Evolutionary conservation across 2,113 vertebrate genomes (phyloP).

Genomic region (Micronycteris hirsuta): DNA sequence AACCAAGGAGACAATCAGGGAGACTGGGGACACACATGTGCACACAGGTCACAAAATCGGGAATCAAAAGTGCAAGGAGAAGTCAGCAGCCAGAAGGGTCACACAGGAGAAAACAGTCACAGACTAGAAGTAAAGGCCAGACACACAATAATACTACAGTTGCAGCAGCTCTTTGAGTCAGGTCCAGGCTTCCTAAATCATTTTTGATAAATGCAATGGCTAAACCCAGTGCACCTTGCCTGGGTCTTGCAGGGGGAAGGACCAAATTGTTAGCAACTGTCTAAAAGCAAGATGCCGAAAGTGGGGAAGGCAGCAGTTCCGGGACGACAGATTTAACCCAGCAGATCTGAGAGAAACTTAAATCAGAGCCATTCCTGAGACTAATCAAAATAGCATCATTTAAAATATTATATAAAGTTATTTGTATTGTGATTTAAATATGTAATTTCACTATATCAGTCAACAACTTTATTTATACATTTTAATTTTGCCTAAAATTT

Average conservation of each 20-base stretch:
- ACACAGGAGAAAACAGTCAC: neutral
- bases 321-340: neutral
- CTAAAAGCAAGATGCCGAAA: neutral
- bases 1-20: neutral
- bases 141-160: neutral
- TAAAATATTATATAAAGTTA: neutral
- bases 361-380: neutral
- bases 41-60: neutral
- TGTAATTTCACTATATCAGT: neutral
- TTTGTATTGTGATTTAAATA: neutral
- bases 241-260: neutral
- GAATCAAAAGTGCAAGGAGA: neutral
- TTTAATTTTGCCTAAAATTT: neutral
- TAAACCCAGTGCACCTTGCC: neutral
- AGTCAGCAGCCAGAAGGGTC: neutral
- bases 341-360: neutral
- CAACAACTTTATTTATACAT: neutral
- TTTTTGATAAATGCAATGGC: neutral
- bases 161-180: neutral
- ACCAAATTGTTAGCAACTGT: neutral
- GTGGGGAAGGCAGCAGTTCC: neutral
- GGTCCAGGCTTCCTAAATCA: neutral
- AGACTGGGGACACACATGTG: accelerated
- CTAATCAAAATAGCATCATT: neutral
- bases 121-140: neutral